A percentile compares a stretch with the other conserved stretches of the same genome.
Evolutionary conservation across 2,888 invertebrate genomes (phyloP).

Genomic region (Philereme transversata): DNA sequence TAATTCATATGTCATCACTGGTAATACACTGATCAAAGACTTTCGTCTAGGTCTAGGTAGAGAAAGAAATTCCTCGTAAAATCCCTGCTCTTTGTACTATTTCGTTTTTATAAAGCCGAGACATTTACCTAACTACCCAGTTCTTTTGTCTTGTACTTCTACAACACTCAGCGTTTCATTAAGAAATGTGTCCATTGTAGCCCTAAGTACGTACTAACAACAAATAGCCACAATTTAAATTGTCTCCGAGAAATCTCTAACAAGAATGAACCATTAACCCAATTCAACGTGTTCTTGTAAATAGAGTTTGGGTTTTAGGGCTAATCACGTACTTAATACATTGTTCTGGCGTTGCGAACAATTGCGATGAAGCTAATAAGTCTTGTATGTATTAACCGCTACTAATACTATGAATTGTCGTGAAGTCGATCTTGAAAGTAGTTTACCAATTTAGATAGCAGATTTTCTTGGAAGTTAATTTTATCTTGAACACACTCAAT

Average conservation of each 20-base stretch:
- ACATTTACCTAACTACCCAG: constrained; percentile 11
- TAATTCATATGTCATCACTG: too few species aligned
- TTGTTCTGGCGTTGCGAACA: constrained; percentile 20
- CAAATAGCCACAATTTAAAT: constrained; percentile 30
- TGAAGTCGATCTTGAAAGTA: constrained; percentile 1
- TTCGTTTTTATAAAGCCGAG: constrained; percentile 6
- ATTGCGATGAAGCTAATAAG: constrained; percentile 26
- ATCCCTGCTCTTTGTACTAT: too few species aligned
- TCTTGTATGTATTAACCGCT: constrained; percentile 9
- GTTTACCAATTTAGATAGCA: background rate
- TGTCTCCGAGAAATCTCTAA: constrained; percentile 26
- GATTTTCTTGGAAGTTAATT: constrained; percentile 1
- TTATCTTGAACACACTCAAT: background rate
- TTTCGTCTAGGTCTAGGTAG: too few species aligned
- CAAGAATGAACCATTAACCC: constrained; percentile 28
- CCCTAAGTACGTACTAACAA: constrained; percentile 23
- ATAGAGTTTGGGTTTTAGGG: constrained; percentile 26
- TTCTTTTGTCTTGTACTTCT: constrained; percentile 19
- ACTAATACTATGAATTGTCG: constrained; percentile 7
- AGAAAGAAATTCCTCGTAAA: too few species aligned
- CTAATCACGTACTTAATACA: constrained; percentile 32
- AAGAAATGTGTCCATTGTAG: constrained; percentile 30
- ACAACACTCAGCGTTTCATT: constrained; percentile 25
- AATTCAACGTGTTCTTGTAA: constrained; percentile 31
- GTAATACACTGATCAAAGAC: too few species aligned